A percentile compares a stretch with the other conserved stretches of the same genome.
Conservation (phyloP, 2,113 vertebrate genomes). For the Spea multiplicata region DNA sequence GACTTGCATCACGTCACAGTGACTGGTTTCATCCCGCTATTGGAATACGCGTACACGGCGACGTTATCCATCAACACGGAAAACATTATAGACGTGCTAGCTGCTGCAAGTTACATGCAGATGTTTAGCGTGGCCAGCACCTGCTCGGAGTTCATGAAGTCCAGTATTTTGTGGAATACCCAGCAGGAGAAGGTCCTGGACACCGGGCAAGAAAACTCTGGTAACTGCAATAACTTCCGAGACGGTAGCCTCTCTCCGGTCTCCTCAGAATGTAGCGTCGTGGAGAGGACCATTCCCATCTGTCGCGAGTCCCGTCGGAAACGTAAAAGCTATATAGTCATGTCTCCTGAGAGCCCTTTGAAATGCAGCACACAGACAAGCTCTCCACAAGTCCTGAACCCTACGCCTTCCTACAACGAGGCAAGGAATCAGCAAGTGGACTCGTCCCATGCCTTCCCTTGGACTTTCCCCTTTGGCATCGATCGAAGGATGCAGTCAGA, state of each 20-base stretch:
- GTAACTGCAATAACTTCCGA: constrained; percentile 81
- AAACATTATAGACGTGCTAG: constrained; percentile 96
- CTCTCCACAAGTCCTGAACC: constrained; percentile 89
- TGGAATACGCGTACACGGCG: constrained; percentile 96
- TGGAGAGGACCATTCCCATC: constrained; percentile 87
- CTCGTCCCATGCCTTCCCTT: constrained; percentile 92
- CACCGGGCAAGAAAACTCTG: constrained; percentile 76
- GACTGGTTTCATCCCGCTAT: constrained; percentile 90
- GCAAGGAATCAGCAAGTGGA: constrained; percentile 83
- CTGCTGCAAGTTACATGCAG: constrained; percentile 98
- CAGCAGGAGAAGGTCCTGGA: constrained; percentile 82
- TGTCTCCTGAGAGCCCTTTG: constrained; percentile 89
- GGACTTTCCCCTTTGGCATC: constrained; percentile 96
- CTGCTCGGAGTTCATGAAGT: constrained; percentile 98
- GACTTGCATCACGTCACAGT: constrained; percentile 97
- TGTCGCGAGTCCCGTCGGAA: constrained; percentile 91
- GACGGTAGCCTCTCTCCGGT: constrained; percentile 94
- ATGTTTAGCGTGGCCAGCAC: constrained; percentile 98
- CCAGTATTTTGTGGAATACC: constrained; percentile 93
- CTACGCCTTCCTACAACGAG: constrained; percentile 87
- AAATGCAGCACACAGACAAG: constrained; percentile 86
- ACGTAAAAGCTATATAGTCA: constrained; percentile 89
- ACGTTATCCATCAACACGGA: constrained; percentile 97
- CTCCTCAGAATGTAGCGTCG: constrained; percentile 93
- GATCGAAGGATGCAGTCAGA: constrained; percentile 89